Conservation (phyloP, 1,140 invertebrate species). For the Macrosteles quadrilineatus region DNA sequence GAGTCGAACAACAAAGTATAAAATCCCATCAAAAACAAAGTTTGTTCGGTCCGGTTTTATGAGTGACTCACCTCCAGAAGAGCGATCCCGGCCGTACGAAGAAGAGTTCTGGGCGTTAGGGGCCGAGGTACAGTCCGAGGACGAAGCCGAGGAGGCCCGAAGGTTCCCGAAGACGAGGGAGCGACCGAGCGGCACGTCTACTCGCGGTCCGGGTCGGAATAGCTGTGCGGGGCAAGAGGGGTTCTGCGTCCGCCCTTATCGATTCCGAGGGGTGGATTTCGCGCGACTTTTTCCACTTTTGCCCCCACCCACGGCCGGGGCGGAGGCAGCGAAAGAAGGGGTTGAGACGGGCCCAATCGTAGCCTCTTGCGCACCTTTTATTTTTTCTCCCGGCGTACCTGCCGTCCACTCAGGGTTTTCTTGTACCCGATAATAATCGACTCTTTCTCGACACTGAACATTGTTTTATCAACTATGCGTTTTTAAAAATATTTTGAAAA, state of each 20-base stretch:
- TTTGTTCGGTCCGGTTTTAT: slow-evolving; percentile 28
- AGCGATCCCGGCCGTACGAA: slow-evolving; percentile 6
- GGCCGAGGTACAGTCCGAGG: slow-evolving; percentile 15
- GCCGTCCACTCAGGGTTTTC: slow-evolving; percentile 13
- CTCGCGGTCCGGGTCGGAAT: slow-evolving; percentile 33
- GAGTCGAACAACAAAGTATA: slow-evolving; percentile 36
- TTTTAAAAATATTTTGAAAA: slow-evolving; percentile 13
- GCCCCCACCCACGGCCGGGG: slow-evolving; percentile 33
- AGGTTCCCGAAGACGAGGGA: slow-evolving; percentile 35
- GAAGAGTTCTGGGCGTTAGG: slow-evolving; percentile 5
- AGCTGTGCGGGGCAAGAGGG: slow-evolving; percentile 36
- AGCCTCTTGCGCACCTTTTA: slow-evolving; percentile 1
- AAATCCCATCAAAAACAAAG: slow-evolving; percentile 36
- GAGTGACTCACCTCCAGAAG: slow-evolving; percentile 27
- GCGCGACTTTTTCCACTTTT: slow-evolving; percentile 35
- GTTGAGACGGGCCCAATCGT: slow-evolving; percentile 22
- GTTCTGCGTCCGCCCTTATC: slow-evolving; percentile 36
- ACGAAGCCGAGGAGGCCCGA: slow-evolving; percentile 27
- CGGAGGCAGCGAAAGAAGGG: slow-evolving; percentile 18
- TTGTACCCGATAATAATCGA: neutral
- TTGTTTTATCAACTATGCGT: slow-evolving; percentile 18
- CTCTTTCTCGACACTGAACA: slow-evolving; percentile 11
- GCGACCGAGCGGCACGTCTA: slow-evolving; percentile 37
- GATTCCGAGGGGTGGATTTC: slow-evolving; percentile 40
- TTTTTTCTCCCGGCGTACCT: neutral